Evolutionary conservation across 2,113 vertebrate species (phyloP).

Genomic region (Mystacornis crossleyi): DNA sequence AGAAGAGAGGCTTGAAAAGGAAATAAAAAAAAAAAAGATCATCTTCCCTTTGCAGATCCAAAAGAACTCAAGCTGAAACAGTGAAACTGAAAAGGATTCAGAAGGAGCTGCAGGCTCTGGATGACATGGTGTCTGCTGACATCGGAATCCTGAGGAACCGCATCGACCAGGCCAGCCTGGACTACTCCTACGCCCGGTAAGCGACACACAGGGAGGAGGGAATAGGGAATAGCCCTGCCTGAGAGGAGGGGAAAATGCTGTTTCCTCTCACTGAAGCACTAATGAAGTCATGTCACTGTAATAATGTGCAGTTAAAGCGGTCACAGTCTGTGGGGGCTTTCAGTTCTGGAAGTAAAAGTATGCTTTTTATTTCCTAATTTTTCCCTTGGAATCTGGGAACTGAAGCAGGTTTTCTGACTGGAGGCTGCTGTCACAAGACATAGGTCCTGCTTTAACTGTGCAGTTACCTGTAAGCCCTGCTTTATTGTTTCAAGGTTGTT

Average conservation of each 20-base stretch:
- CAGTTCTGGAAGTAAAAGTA: not conserved
- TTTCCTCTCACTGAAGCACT: not conserved
- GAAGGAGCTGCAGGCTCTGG: slow-evolving; percentile 91
- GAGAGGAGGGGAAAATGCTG: not conserved
- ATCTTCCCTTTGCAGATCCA: slow-evolving; percentile 80
- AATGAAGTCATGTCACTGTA: not conserved
- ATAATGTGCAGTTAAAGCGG: not conserved
- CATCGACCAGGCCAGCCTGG: slow-evolving; percentile 92
- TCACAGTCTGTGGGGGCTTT: not conserved
- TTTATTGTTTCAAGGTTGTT: slow-evolving; percentile 19
- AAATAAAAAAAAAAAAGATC: not conserved
- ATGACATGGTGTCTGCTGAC: slow-evolving; percentile 92
- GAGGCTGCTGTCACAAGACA: not conserved
- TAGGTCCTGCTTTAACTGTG: not conserved
- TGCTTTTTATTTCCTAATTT: not conserved
- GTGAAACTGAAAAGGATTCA: slow-evolving; percentile 92
- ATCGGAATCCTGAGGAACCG: slow-evolving; percentile 88
- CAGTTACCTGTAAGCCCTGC: not conserved
- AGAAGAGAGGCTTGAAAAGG: not conserved
- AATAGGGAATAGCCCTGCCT: not conserved
- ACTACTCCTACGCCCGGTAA: slow-evolving; percentile 88
- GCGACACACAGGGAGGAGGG: not conserved
- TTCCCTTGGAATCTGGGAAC: not conserved
- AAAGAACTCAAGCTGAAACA: slow-evolving; percentile 91
- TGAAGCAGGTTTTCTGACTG: not conserved